Base-by-base conservation (phyloP, 2,888 invertebrate genomes). In the Stenchaetothrips biformis region DNA sequence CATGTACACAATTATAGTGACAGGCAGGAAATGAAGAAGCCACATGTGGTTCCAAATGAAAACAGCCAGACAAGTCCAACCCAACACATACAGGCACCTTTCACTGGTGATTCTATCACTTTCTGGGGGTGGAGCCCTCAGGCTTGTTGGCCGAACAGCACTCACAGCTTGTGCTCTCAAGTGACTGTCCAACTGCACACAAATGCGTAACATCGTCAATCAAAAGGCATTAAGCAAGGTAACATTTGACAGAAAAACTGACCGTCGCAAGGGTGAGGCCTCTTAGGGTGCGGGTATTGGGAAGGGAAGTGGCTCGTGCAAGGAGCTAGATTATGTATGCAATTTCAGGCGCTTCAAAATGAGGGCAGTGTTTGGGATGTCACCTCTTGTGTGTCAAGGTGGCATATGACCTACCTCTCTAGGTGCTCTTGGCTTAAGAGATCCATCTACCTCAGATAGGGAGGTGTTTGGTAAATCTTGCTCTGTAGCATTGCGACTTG, bases 1-100 rank as follows among this genome's bases (percentile, higher is more conserved):
- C 13, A 90, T 87, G 86, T 94, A 93, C 83, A 94, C 92, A 0
- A 91, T 89, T 80, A 96, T 88, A 9, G 96, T 95, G 83, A 97
- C 89, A 1, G 94, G 90, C 80, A 95, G 88, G 47, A 96, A 89
- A 9, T 93, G 92, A 82, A 95, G 87, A 81, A 95, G 88, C 94
- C 96, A 95, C 80, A 94, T 90, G 85, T 96, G 92, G 84, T 94
- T 94, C 93, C 96, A 97, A 21, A 97, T 89, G 49, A 96, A 89
- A 88, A 96, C 95, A 80, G 93, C 90, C 9, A 93, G 88, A 84
- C 96, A 95, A 2, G 93, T 93, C 89, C 95, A 96, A 83, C 96
- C 89, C 16, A 96, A 87, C 7, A 92, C 89, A 84, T 93, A 94
- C 84, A 95, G 92, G 85, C 94, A 95, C 74, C 91, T 88, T 21